These are phyloP conservation scores for Cairina moschata DNA, from an alignment of 2,113 vertebrate genomes.

Conservation along the genomic window DNA sequence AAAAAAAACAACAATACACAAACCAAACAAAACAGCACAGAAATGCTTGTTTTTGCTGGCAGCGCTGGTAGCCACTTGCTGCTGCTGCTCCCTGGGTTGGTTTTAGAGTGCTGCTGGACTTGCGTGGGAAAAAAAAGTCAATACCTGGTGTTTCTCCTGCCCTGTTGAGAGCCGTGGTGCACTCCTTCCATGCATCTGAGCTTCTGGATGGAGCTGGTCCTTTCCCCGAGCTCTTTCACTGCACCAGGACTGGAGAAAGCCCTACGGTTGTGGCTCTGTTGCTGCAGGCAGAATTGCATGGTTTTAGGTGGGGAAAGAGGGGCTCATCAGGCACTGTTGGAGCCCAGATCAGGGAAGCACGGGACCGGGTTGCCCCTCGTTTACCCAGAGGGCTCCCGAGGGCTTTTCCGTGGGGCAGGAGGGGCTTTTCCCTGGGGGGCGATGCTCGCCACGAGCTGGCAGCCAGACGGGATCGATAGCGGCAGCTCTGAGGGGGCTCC, in stretches of 20 bases:
- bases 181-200: not conserved
- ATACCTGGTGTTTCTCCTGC: not conserved
- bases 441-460: not conserved
- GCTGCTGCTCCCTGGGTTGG: not conserved
- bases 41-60: fast-evolving
- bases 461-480: conserved; percentile 40
- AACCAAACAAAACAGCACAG: too few relatives aligned
- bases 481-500: conserved; percentile 3
- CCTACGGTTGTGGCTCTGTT: not conserved
- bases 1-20: not conserved
- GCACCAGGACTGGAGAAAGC: not conserved
- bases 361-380: too few relatives aligned
- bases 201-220: not conserved
- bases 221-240: too few relatives aligned
- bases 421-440: not conserved
- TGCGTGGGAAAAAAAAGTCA: not conserved
- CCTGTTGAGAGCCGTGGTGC: too few relatives aligned
- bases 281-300: not conserved
- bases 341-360: not conserved
- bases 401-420: not conserved
- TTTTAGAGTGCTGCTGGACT: not conserved
- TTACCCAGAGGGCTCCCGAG: not conserved
- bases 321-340: not conserved
- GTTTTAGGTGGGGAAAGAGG: too few relatives aligned
- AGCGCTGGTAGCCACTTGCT: not conserved